Evolutionary conservation across 1,140 invertebrate species (phyloP).

Genomic region (Euura lappo): DNA sequence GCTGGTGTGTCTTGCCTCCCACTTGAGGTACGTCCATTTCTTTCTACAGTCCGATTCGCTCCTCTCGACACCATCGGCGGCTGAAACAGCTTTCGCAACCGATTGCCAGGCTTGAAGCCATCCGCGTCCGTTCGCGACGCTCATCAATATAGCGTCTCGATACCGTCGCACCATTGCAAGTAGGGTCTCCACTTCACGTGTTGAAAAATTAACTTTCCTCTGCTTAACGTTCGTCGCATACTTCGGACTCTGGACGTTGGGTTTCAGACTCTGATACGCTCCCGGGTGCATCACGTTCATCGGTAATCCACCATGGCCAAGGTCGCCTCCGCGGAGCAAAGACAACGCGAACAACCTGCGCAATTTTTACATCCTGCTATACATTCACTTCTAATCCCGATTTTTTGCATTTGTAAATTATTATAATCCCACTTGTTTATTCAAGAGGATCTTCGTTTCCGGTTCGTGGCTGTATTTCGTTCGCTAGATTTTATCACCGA

Average conservation of each 20-base stretch:
- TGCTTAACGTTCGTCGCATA: constrained; percentile 24
- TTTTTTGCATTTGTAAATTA: no score
- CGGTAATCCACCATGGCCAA: neutral
- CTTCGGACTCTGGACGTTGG: neutral
- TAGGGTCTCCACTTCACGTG: constrained; percentile 34
- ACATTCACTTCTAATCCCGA: no score
- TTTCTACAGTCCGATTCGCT: constrained; percentile 37
- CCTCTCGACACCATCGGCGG: constrained; percentile 34
- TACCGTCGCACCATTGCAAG: constrained; percentile 27
- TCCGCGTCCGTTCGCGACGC: constrained; percentile 33
- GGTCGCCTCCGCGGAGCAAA: neutral
- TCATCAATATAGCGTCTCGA: constrained; percentile 34
- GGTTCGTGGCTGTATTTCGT: no score
- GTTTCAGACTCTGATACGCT: neutral
- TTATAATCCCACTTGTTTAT: no score
- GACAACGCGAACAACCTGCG: neutral
- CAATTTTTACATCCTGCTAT: neutral
- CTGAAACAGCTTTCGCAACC: constrained; percentile 32
- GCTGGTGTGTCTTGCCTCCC: constrained; percentile 40
- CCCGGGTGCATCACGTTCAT: neutral
- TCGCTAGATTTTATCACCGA: no score
- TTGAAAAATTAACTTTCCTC: constrained; percentile 37
- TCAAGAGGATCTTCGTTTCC: no score
- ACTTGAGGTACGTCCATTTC: constrained; percentile 42
- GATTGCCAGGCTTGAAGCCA: constrained; percentile 38